Evolutionary conservation across 1,140 invertebrate species (phyloP).

Genomic region (Charaxes varanes): DNA sequence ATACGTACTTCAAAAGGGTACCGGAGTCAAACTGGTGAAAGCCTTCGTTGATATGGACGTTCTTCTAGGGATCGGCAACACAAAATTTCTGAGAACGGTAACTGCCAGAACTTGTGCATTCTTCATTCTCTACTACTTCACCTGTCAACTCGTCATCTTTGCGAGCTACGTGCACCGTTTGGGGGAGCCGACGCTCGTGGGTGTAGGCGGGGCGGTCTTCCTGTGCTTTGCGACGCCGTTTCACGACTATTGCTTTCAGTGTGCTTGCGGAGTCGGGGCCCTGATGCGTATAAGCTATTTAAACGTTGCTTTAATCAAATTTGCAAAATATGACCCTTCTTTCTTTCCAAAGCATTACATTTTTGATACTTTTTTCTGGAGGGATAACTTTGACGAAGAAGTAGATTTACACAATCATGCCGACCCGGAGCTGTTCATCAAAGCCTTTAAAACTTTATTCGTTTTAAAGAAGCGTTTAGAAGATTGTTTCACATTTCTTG

Average conservation of each 20-base stretch:
- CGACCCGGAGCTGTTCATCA: constrained; percentile 20
- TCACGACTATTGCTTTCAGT: background rate
- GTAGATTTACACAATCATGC: constrained; percentile 33
- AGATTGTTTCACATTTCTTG: constrained; percentile 29
- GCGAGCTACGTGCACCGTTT: too few species aligned
- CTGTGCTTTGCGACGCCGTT: background rate
- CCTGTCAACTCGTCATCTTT: too few species aligned
- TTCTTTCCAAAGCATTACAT: constrained; percentile 34
- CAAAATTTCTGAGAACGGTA: constrained; percentile 38
- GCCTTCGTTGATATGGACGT: constrained; percentile 39
- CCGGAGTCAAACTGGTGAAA: too few species aligned
- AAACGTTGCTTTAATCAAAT: constrained; percentile 45
- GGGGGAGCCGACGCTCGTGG: too few species aligned
- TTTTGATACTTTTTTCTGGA: constrained; percentile 38
- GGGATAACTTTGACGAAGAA: constrained; percentile 24
- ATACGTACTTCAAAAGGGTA: too few species aligned
- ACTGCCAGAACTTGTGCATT: constrained; percentile 1
- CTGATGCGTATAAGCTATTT: constrained; percentile 38
- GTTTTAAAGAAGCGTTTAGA: constrained; percentile 22
- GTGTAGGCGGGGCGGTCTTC: background rate
- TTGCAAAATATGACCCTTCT: constrained; percentile 24
- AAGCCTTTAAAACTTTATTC: constrained; percentile 32
- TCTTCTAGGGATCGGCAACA: constrained; percentile 33
- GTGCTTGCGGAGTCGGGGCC: background rate
- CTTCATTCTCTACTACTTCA: background rate